phyloP scores from a whole-genome alignment of 2,797 vertebrate species.

The Helicolenus hilgendorfi region DNA sequence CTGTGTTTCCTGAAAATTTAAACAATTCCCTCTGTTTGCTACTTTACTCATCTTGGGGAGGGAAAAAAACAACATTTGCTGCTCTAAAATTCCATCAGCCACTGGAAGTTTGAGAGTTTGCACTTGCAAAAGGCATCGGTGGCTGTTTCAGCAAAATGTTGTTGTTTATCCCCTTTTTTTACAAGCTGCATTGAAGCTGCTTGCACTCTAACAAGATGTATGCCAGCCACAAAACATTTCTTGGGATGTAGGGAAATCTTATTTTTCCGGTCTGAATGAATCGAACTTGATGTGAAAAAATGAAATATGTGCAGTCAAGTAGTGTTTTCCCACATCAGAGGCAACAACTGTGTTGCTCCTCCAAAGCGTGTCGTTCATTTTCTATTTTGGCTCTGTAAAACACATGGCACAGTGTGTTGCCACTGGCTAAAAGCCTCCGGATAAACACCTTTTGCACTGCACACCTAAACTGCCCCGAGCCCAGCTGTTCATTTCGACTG shows the following conservation, averaged over 20 bases:
- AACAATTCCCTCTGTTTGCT: slow-evolving; percentile 32
- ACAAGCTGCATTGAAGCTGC: neutral
- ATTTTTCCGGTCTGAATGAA: neutral
- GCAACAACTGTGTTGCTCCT: neutral
- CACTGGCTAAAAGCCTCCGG: slow-evolving; percentile 22
- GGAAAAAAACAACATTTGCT: neutral
- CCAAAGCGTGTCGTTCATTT: neutral
- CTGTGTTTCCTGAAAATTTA: slow-evolving; percentile 31
- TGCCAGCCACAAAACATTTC: slow-evolving; percentile 3
- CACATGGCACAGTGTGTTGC: slow-evolving; percentile 20
- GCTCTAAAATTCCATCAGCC: slow-evolving; percentile 43
- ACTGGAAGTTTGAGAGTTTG: slow-evolving; percentile 22
- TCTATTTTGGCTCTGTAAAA: neutral
- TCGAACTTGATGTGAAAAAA: neutral
- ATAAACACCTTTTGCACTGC: slow-evolving; percentile 44
- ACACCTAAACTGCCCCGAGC: slow-evolving; percentile 27
- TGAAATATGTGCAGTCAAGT: neutral
- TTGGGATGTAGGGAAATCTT: neutral
- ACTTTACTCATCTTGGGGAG: neutral
- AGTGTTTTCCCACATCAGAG: slow-evolving; percentile 1
- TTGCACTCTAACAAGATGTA: slow-evolving; percentile 19
- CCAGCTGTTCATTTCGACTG: slow-evolving; percentile 56
- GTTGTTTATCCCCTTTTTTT: slow-evolving; percentile 7
- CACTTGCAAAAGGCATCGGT: slow-evolving; percentile 24
- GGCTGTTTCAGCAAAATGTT: slow-evolving; percentile 26